Base-by-base conservation (phyloP, 2,113 vertebrate species). In the Ptilorrhoa leucosticta region DNA sequence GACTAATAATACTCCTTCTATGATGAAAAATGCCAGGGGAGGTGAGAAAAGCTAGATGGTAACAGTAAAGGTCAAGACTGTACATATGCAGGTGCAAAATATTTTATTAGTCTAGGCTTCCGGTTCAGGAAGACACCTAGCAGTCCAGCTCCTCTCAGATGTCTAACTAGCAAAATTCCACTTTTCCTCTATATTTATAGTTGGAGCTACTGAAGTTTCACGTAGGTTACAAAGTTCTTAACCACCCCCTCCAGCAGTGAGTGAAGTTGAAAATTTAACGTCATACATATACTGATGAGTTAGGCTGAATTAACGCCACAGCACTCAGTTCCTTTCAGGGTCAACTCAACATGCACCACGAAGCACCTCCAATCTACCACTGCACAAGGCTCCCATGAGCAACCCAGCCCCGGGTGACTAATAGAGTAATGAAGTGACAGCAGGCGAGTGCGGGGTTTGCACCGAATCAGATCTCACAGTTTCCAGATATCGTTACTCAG, bases 401-500 rank as follows among this genome's bases (percentile, higher is more conserved):
- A 48, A 72, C 57, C 20, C 30, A 33, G 44, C 15, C 50, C 35
- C 10, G 15, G 21, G 58, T 89, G 81, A 93, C 45, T 91, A 82
- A 91, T 27, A 33, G 68, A 82, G 61, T n/a, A 54, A 35, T 10
- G 12, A 65, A 69, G 24, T 0, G 4, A 13, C 24, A 65, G 37
- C 0, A 54, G 37, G 68, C 0, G 0, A 70, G 51, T 0, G 1
- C 0, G 1, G 26, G 45, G 51, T 83, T 64, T 56, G 28, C 19
- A 76, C 65, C 61, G 40, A 48, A 45, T 9, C 75, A 76, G 50
- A 86, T 42, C 50, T 90, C 79, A 60, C 28, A 17, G 75, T 83
- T 90, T 88, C 50, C 88, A 92, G 79, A 5, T 53, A 13, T 13
- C 2, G 2, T 61, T 37, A 28, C 53, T 51, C 4, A 5, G 45